phyloP scores from a whole-genome alignment of 2,113 vertebrate species.

The Notothenia rossii region DNA sequence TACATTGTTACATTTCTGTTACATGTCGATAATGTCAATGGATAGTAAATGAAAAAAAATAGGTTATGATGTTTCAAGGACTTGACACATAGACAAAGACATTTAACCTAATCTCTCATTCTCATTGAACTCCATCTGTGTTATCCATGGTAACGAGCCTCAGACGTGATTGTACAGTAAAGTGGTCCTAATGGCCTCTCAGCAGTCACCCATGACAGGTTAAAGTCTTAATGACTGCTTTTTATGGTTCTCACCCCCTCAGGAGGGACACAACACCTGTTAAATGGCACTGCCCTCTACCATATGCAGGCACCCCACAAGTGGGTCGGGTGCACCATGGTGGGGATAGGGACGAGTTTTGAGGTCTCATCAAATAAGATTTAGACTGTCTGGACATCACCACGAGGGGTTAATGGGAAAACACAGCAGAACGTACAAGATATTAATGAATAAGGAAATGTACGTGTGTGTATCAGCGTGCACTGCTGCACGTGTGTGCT shows the following conservation, averaged over 20 bases:
- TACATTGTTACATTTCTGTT: neutral
- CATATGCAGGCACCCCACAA: constrained; percentile 63
- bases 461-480: constrained; percentile 29
- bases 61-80: neutral
- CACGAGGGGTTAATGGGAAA: constrained; percentile 68
- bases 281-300: constrained; percentile 68
- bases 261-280: constrained; percentile 80
- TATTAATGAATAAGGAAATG: constrained; percentile 55
- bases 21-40: constrained; percentile 26
- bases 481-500: constrained; percentile 44
- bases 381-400: constrained; percentile 68
- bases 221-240: constrained; percentile 81
- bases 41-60: neutral
- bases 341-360: constrained; percentile 12
- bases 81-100: constrained; percentile 52
- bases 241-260: constrained; percentile 71
- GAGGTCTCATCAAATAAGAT: constrained; percentile 65
- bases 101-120: constrained; percentile 42
- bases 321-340: constrained; percentile 40
- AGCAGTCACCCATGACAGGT: constrained; percentile 84
- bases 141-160: constrained; percentile 73
- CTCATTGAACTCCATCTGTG: constrained; percentile 64
- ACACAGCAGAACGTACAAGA: constrained; percentile 55
- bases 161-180: constrained; percentile 80
- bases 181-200: constrained; percentile 79